Percentiles rank a stretch among this genome's conserved stretches.
Conservation (phyloP, 1,140 invertebrate species). For the Papilio polytes region DNA sequence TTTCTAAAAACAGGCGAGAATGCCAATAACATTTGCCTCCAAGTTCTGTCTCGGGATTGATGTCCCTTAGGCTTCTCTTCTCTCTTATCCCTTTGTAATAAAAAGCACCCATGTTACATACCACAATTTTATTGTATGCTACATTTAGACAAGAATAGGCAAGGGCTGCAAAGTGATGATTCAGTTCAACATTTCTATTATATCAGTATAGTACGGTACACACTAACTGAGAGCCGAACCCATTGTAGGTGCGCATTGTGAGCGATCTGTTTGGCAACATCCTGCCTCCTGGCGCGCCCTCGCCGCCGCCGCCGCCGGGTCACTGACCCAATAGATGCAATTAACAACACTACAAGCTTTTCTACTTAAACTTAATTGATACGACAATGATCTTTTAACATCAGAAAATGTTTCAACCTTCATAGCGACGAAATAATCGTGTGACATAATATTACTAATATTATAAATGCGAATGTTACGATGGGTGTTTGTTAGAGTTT, state of each 20-base stretch:
- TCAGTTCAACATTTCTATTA: background rate
- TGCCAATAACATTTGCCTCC: no score
- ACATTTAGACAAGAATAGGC: background rate
- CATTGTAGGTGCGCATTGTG: slow-evolving; percentile 38
- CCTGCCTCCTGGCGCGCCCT: slow-evolving; percentile 27
- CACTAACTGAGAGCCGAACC: slow-evolving; percentile 21
- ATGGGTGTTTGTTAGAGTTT: no score
- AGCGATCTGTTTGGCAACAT: slow-evolving; percentile 42
- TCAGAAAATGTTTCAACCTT: background rate
- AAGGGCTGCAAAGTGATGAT: background rate
- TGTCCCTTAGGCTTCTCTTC: no score
- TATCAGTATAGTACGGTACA: no score
- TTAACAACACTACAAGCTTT: slow-evolving; percentile 1
- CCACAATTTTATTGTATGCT: background rate
- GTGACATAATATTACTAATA: no score
- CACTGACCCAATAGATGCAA: slow-evolving; percentile 19
- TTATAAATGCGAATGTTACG: no score
- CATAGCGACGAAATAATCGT: background rate
- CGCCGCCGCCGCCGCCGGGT: background rate
- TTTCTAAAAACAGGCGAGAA: no score
- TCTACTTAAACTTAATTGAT: slow-evolving; percentile 6
- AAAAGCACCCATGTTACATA: background rate
- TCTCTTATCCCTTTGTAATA: background rate
- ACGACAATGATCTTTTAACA: background rate
- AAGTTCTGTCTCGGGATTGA: no score